These are phyloP conservation scores for Luperina testacea DNA, from an alignment of 2,888 invertebrate genomes.

Conservation along the genomic window DNA sequence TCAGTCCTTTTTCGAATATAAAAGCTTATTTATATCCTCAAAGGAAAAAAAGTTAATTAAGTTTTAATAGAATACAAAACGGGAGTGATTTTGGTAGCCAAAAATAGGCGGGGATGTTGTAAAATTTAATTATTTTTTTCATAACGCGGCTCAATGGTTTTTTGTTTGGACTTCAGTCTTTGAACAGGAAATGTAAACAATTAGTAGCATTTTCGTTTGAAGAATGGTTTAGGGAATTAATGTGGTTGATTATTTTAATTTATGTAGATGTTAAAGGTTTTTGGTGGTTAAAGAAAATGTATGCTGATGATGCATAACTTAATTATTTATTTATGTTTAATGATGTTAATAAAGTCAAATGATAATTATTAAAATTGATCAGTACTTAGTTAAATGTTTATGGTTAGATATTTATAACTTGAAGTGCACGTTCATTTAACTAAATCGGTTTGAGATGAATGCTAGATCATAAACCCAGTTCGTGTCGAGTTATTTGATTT, in stretches of 20 bases:
- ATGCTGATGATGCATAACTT: conserved; percentile 29
- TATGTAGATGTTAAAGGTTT: conserved; percentile 56
- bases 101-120: conserved; percentile 90
- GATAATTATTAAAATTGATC: conserved; percentile 25
- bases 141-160: conserved; percentile 77
- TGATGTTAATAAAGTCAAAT: conserved; percentile 29
- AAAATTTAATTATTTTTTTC: conserved; percentile 89
- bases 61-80: conserved; percentile 90
- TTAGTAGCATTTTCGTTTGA: conserved; percentile 69
- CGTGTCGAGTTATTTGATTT: not conserved
- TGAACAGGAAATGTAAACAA: conserved; percentile 85
- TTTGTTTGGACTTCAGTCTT: conserved; percentile 76
- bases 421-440: not conserved
- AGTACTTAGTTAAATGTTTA: conserved; percentile 18
- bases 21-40: conserved; percentile 85
- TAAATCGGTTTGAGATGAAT: not conserved
- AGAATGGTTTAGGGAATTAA: conserved; percentile 61
- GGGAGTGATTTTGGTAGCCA: conserved; percentile 89
- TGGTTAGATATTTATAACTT: not conserved
- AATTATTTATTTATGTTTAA: conserved; percentile 30
- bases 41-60: conserved; percentile 88
- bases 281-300: conserved; percentile 30
- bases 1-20: conserved; percentile 81
- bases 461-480: not conserved
- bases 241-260: conserved; percentile 64